These are phyloP conservation scores for Clavelina lepadiformis DNA, from an alignment of 23 tunicate species.

Conservation along the genomic window DNA sequence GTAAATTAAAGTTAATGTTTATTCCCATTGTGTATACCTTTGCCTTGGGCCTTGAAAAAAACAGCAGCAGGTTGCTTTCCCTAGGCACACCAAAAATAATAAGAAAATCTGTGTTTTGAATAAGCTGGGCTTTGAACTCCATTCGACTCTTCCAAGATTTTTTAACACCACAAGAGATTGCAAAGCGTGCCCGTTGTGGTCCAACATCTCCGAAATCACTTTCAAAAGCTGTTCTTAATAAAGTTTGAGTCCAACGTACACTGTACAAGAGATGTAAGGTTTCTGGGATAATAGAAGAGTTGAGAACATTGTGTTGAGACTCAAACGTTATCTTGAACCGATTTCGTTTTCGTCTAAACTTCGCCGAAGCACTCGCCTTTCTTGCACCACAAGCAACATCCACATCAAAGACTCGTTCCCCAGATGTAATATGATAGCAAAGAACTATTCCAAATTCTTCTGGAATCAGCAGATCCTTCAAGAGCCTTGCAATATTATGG, in stretches of 20 bases:
- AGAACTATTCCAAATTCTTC: neutral
- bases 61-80: neutral
- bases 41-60: neutral
- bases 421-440: neutral
- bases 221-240: conserved; percentile 6
- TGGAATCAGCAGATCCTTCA: conserved; percentile 1
- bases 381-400: conserved; percentile 1
- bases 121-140: neutral
- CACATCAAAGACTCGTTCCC: neutral
- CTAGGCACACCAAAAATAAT: neutral
- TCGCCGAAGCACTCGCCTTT: too few species aligned
- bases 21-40: neutral
- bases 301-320: too few species aligned
- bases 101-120: neutral
- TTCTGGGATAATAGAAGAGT: neutral
- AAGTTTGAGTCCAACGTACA: neutral
- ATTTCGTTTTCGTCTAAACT: too few species aligned
- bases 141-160: neutral
- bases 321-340: too few species aligned
- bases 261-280: neutral
- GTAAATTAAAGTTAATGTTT: neutral
- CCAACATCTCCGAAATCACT: too few species aligned
- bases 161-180: too few species aligned
- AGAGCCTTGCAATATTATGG: neutral
- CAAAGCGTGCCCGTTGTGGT: too few species aligned